Evolutionary conservation across 2,797 vertebrate species (phyloP).

Genomic region (Lepus townsendii): DNA sequence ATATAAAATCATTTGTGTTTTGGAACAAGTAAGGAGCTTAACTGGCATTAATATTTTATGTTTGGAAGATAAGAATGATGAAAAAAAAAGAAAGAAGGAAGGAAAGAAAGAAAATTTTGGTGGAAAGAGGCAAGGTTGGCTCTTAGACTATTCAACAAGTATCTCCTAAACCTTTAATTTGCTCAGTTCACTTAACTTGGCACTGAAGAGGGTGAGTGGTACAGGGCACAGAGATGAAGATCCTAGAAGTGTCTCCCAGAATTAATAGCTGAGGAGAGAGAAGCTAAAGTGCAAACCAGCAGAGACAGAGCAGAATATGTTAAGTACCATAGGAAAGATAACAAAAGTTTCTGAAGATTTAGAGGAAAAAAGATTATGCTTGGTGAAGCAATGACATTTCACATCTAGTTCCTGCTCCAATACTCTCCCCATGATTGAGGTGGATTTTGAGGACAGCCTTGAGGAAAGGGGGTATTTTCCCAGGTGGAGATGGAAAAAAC

Average conservation of each 20-base stretch:
- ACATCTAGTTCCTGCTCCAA: neutral
- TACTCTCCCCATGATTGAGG: neutral
- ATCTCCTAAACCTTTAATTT: constrained; percentile 11
- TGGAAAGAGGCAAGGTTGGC: neutral
- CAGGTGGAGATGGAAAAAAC: neutral
- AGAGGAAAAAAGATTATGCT: neutral
- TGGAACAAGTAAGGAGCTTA: constrained; percentile 6
- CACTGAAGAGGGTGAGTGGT: neutral
- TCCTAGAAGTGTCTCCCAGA: neutral
- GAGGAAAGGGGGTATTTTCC: neutral
- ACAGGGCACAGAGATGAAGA: neutral
- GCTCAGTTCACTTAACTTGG: neutral
- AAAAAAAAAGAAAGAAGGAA: neutral
- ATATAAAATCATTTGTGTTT: constrained; percentile 26
- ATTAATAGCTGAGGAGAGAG: neutral
- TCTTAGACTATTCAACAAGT: constrained; percentile 25
- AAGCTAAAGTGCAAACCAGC: neutral
- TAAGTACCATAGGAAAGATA: neutral
- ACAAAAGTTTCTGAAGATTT: neutral
- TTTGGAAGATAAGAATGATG: constrained; percentile 9
- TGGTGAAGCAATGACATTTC: neutral
- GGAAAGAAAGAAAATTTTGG: constrained; percentile 16
- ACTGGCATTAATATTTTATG: neutral
- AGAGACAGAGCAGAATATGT: neutral
- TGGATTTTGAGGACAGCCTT: neutral